Evolutionary conservation across 2,113 vertebrate genomes (phyloP).

Genomic region (Atractosteus spatula): DNA sequence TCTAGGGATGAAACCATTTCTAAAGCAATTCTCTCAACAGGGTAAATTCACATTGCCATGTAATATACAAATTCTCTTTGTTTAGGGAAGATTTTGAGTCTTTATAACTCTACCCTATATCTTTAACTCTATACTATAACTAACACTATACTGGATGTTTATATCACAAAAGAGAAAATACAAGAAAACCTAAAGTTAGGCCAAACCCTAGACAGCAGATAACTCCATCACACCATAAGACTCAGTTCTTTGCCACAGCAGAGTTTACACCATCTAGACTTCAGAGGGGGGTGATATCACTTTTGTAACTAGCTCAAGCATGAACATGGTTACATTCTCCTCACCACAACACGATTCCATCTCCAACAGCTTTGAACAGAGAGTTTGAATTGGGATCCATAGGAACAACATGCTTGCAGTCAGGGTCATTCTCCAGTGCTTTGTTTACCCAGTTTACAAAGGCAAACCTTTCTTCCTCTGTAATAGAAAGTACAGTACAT

Average conservation of each 20-base stretch:
- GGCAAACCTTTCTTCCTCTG: conserved; percentile 91
- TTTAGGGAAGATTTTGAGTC: too few relatives aligned
- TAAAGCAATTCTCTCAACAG: neutral
- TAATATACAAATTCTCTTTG: too few relatives aligned
- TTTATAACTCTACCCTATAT: too few relatives aligned
- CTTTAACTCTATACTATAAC: too few relatives aligned
- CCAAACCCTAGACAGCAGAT: too few relatives aligned
- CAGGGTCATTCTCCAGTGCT: conserved; percentile 79
- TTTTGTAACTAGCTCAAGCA: too few relatives aligned
- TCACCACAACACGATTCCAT: conserved; percentile 89
- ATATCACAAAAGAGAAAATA: neutral
- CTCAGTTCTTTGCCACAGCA: too few relatives aligned
- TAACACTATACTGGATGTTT: too few relatives aligned
- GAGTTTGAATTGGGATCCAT: conserved; percentile 82
- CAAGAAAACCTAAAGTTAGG: neutral
- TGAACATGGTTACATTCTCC: conserved; percentile 19
- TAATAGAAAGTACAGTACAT: conserved; percentile 19
- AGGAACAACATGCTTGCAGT: conserved; percentile 79
- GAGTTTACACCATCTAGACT: too few relatives aligned
- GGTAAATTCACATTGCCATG: neutral
- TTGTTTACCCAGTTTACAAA: conserved; percentile 95
- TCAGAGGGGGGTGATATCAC: too few relatives aligned
- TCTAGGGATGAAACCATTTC: too few relatives aligned
- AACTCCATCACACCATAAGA: too few relatives aligned
- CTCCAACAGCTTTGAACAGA: conserved; percentile 82